These are phyloP conservation scores for Lordiphosa stackelbergi DNA, from an alignment of 1,140 invertebrate genomes.

Conservation along the genomic window DNA sequence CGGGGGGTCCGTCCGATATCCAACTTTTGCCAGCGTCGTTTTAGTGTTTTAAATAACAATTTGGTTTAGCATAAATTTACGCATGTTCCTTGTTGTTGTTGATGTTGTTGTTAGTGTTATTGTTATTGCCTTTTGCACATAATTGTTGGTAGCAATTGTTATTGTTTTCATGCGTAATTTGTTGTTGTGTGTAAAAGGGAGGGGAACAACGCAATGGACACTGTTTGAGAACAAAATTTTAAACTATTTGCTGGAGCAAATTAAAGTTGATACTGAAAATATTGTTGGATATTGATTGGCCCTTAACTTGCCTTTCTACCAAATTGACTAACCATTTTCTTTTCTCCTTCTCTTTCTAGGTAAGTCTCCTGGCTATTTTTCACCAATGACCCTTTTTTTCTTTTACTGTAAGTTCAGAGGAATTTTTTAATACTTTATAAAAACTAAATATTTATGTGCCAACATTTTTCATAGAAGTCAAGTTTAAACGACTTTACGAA, in stretches of 20 bases:
- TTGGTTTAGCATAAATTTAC: slow-evolving; percentile 71
- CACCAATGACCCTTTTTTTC: slow-evolving; percentile 25
- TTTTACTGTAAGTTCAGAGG: slow-evolving; percentile 27
- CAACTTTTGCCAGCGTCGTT: slow-evolving; percentile 39
- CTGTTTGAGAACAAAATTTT: no score
- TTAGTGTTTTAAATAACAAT: slow-evolving; percentile 72
- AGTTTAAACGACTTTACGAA: slow-evolving; percentile 68
- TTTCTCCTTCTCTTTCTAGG: slow-evolving; percentile 27
- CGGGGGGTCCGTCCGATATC: slow-evolving; percentile 11
- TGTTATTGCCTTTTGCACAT: slow-evolving; percentile 47
- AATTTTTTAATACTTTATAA: slow-evolving; percentile 16
- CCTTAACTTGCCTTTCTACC: no score
- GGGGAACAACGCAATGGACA: no score
- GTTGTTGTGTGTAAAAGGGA: slow-evolving; percentile 2
- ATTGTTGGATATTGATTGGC: no score
- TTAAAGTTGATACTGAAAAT: no score
- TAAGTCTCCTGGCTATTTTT: slow-evolving; percentile 26
- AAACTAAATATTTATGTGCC: neutral
- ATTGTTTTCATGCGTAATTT: slow-evolving; percentile 39
- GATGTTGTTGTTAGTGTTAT: slow-evolving; percentile 17
- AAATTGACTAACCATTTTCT: no score
- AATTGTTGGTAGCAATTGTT: slow-evolving; percentile 47
- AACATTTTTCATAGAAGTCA: slow-evolving; percentile 66
- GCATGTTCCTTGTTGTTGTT: slow-evolving; percentile 34
- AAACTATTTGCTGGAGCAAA: no score